Conservation (phyloP, 1,140 invertebrate genomes). For the Drosophila rhopaloa region DNA sequence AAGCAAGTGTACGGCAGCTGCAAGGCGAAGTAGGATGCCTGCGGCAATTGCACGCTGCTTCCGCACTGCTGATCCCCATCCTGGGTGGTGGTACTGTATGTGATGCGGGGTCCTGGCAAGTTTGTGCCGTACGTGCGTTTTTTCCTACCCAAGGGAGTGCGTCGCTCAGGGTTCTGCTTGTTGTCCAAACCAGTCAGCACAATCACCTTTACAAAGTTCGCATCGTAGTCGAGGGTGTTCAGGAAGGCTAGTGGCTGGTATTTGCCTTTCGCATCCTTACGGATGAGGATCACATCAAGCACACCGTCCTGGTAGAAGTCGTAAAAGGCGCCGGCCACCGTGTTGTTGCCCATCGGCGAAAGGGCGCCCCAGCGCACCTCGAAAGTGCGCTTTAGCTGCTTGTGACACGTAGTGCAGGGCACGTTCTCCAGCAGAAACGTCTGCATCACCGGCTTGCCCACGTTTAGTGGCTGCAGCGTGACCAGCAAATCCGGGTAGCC, state of each 20-base stretch:
- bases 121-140: conserved; percentile 94
- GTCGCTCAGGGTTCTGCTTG: conserved; percentile 88
- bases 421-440: conserved; percentile 93
- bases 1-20: conserved; percentile 98
- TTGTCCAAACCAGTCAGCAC: conserved; percentile 94
- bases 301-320: conserved; percentile 95
- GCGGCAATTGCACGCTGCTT: conserved; percentile 94
- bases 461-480: conserved; percentile 87
- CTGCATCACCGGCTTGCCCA: conserved; percentile 84
- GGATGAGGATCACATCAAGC: conserved; percentile 92
- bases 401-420: conserved; percentile 84
- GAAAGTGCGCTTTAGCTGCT: conserved; percentile 89
- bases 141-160: conserved; percentile 90
- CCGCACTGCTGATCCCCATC: conserved; percentile 91
- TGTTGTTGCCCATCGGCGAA: conserved; percentile 88
- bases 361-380: conserved; percentile 90
- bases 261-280: conserved; percentile 85
- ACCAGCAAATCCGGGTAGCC: conserved; percentile 96
- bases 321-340: conserved; percentile 94
- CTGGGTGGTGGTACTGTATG: conserved; percentile 93
- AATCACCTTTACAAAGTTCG: conserved; percentile 98
- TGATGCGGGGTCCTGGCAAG: conserved; percentile 94
- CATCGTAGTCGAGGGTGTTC: conserved; percentile 96
- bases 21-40: conserved; percentile 95
- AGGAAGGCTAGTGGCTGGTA: conserved; percentile 89